phyloP scores from a whole-genome alignment of 1,140 invertebrate genomes.

The Cepaea nemoralis region DNA sequence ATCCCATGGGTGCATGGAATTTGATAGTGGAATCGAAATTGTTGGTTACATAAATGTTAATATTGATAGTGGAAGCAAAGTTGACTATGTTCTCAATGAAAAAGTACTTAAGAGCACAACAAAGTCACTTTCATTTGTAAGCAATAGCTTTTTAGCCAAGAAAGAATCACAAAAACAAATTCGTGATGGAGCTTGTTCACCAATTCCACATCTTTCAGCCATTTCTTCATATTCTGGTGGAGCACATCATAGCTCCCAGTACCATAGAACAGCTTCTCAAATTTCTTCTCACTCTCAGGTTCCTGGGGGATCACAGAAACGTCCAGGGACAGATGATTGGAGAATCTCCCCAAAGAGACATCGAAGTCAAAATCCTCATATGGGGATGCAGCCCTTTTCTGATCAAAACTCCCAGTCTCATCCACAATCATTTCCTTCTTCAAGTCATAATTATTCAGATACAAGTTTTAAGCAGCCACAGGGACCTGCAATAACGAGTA shows the following conservation, averaged over 20 bases:
- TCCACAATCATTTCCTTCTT: background rate
- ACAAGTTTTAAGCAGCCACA: constrained; percentile 12
- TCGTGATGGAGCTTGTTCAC: constrained; percentile 21
- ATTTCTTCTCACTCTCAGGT: constrained; percentile 32
- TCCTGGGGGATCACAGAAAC: constrained; percentile 21
- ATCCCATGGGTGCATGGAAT: constrained; percentile 48
- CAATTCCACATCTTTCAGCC: background rate
- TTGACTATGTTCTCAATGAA: constrained; percentile 49
- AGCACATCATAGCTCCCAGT: background rate
- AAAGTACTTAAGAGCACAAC: constrained; percentile 45
- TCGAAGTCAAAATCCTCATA: background rate
- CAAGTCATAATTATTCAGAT: background rate
- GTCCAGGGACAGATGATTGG: constrained; percentile 29
- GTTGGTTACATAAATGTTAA: constrained; percentile 47
- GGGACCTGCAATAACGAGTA: background rate
- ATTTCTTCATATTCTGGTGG: background rate
- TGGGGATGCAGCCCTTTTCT: background rate
- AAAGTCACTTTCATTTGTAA: constrained; percentile 46
- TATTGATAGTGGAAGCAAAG: constrained; percentile 43
- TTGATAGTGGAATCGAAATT: constrained; percentile 46
- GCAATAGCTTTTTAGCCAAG: constrained; percentile 47
- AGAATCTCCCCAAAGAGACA: constrained; percentile 26
- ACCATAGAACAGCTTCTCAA: background rate
- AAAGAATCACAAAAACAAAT: constrained; percentile 25
- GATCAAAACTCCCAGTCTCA: constrained; percentile 8